Percentiles rank a stretch among this genome's conserved stretches.
phyloP scores from a whole-genome alignment of 2,888 invertebrate species.

The Poecilus cupreus region DNA sequence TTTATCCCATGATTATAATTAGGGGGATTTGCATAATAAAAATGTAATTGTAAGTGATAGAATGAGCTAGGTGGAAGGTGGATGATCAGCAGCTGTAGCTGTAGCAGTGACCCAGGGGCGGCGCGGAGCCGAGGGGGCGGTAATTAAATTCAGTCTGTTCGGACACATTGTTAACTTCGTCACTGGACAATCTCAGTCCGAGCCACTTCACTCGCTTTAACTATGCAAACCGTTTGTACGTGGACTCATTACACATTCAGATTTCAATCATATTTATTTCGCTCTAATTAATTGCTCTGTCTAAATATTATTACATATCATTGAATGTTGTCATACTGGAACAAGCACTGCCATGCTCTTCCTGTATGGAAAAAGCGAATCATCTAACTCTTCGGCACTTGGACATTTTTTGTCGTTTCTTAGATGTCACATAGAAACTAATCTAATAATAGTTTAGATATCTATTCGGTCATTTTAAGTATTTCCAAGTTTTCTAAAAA shows the following conservation, averaged over 20 bases:
- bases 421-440: too few relatives aligned
- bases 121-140: neutral
- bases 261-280: neutral
- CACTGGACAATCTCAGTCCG: neutral
- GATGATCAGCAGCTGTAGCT: neutral
- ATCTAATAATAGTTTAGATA: too few relatives aligned
- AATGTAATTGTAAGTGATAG: neutral
- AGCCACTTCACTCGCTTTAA: neutral
- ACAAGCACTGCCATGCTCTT: too few relatives aligned
- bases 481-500: too few relatives aligned
- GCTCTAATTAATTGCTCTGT: neutral
- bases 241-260: neutral
- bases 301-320: too few relatives aligned
- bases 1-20: too few relatives aligned
- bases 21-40: too few relatives aligned
- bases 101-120: neutral
- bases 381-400: too few relatives aligned
- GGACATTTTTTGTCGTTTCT: too few relatives aligned
- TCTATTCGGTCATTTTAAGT: too few relatives aligned
- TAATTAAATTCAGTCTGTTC: slow-evolving; percentile 12
- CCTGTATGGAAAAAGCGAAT: too few relatives aligned
- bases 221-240: slow-evolving; percentile 15
- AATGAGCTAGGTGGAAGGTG: neutral
- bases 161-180: slow-evolving; percentile 8
- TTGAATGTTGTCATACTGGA: too few relatives aligned